Evolutionary conservation across 2,113 vertebrate genomes (phyloP).

Genomic region (Prolemur simus): DNA sequence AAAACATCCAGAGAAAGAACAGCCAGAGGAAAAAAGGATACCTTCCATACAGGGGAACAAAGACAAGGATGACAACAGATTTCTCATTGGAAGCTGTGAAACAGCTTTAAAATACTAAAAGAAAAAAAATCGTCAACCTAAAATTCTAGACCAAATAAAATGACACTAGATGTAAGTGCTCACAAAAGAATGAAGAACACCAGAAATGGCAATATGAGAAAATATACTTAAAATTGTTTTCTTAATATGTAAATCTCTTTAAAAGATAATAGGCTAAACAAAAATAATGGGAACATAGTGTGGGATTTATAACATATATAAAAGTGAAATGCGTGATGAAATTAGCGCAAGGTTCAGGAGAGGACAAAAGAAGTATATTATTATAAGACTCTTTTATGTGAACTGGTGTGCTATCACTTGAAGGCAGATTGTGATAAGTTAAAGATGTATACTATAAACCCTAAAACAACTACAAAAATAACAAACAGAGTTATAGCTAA

Average conservation of each 20-base stretch:
- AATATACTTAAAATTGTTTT: not conserved
- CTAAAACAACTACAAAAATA: conserved; percentile 23
- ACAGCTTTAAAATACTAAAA: not conserved
- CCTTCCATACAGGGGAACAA: not conserved
- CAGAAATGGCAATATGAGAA: not conserved
- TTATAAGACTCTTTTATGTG: not conserved
- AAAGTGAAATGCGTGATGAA: conserved; percentile 28
- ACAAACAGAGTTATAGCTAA: not conserved
- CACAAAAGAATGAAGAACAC: not conserved
- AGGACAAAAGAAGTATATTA: not conserved
- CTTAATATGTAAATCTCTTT: conserved; percentile 24
- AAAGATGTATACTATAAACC: conserved; percentile 20
- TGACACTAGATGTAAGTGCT: not conserved
- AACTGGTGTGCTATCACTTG: not conserved
- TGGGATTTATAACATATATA: conserved; percentile 11
- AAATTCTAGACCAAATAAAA: not conserved
- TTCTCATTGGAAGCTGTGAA: not conserved
- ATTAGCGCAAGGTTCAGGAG: not conserved
- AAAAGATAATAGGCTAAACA: not conserved
- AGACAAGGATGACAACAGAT: not conserved
- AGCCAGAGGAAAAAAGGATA: not conserved
- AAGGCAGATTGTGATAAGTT: conserved; percentile 1
- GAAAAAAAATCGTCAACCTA: not conserved
- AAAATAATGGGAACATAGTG: not conserved
- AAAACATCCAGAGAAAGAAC: not conserved